Evolutionary conservation across 2,113 vertebrate species (phyloP).

Genomic region (Azemiops feae): DNA sequence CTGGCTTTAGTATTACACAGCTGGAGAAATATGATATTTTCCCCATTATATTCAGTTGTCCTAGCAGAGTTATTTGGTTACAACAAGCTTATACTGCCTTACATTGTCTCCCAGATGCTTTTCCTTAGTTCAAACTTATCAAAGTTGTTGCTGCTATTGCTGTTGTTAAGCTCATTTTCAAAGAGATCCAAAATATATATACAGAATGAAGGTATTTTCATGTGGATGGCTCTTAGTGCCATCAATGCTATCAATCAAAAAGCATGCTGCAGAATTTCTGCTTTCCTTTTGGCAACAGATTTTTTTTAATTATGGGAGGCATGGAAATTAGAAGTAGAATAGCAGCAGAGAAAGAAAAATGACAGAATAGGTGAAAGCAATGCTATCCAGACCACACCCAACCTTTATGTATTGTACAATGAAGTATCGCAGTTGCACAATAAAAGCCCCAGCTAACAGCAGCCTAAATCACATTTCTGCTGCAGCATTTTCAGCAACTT

Average conservation of each 20-base stretch:
- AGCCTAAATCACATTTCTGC: not conserved
- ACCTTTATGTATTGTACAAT: not conserved
- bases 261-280: not conserved
- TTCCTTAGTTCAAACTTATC: not conserved
- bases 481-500: not conserved
- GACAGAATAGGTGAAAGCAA: not conserved
- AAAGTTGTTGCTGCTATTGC: not conserved
- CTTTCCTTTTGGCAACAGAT: not conserved
- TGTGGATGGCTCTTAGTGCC: not conserved
- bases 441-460: not conserved
- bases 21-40: not conserved
- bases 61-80: rapidly evolving
- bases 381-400: not conserved
- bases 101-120: not conserved
- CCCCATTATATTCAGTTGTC: not conserved
- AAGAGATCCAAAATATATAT: not conserved
- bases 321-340: not conserved
- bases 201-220: not conserved
- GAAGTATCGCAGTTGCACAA: not conserved
- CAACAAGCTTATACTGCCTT: not conserved
- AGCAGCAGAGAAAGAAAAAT: not conserved
- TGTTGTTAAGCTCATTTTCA: not conserved
- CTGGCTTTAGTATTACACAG: not conserved
- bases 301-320: not conserved
- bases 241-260: not conserved